phyloP scores from a whole-genome alignment of 1,140 invertebrate genomes.

The Pinna nobilis region DNA sequence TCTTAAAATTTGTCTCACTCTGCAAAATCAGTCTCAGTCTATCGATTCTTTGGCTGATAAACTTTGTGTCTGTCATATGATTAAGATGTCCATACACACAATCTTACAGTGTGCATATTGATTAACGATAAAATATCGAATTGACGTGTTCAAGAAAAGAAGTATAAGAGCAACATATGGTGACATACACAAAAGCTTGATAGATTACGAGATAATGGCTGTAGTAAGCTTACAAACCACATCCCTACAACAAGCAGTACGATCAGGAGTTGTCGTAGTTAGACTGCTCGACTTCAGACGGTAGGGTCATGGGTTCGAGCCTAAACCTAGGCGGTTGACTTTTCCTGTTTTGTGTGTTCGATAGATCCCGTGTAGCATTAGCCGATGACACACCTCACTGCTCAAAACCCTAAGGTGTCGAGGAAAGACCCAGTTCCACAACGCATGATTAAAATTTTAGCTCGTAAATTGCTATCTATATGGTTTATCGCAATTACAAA shows the following conservation, averaged over 20 bases:
- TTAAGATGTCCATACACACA: too few species aligned
- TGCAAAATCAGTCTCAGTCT: too few species aligned
- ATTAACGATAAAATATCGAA: not conserved
- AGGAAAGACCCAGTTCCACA: slow-evolving; percentile 74
- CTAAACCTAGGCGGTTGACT: too few species aligned
- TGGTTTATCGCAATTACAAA: not conserved
- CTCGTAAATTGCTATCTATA: too few species aligned
- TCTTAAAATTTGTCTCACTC: too few species aligned
- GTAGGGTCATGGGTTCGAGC: too few species aligned
- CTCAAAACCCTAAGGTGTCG: slow-evolving; percentile 77
- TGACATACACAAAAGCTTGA: not conserved
- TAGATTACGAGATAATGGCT: not conserved
- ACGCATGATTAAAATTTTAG: slow-evolving; percentile 72
- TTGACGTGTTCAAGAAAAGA: not conserved
- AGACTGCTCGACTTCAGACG: slow-evolving; percentile 88
- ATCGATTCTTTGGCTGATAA: too few species aligned
- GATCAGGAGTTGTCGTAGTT: slow-evolving; percentile 71
- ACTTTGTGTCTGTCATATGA: too few species aligned
- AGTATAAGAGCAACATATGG: not conserved
- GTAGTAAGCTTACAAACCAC: not conserved
- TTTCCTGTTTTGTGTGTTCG: too few species aligned
- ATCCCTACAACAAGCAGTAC: not conserved
- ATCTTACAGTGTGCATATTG: not conserved
- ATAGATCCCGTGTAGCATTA: too few species aligned
- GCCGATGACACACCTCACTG: too few species aligned